A percentile compares a stretch with the other conserved stretches of the same genome.
These are phyloP conservation scores for Limnephilus lunatus DNA, from an alignment of 2,888 invertebrate genomes.

Conservation along the genomic window DNA sequence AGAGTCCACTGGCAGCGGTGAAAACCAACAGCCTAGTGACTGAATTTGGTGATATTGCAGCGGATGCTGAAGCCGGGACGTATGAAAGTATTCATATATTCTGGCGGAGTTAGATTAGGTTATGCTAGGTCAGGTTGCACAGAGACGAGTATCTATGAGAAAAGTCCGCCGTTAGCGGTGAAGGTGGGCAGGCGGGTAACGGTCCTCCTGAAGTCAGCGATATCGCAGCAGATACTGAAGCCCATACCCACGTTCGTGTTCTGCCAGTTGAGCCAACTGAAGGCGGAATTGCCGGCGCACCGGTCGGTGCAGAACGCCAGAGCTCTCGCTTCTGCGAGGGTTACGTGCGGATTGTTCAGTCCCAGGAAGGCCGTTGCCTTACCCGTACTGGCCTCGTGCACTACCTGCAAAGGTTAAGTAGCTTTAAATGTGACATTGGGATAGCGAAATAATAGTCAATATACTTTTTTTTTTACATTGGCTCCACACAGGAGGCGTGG, in stretches of 20 bases:
- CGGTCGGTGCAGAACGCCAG: slow-evolving; percentile 77
- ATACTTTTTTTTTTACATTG: too few relatives aligned
- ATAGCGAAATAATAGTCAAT: too few relatives aligned
- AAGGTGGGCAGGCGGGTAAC: slow-evolving; percentile 77
- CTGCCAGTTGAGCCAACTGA: slow-evolving; percentile 80
- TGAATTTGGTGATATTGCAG: too few relatives aligned
- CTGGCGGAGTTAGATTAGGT: too few relatives aligned
- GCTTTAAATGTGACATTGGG: too few relatives aligned
- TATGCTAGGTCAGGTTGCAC: too few relatives aligned
- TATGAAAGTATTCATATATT: too few relatives aligned
- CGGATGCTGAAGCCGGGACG: too few relatives aligned
- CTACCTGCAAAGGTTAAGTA: slow-evolving; percentile 71
- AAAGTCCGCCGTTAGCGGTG: slow-evolving; percentile 72
- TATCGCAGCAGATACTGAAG: slow-evolving; percentile 80
- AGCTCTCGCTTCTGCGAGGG: slow-evolving; percentile 70
- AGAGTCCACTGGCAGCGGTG: too few relatives aligned
- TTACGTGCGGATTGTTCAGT: slow-evolving; percentile 81
- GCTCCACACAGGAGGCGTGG: too few relatives aligned
- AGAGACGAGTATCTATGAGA: slow-evolving; percentile 67
- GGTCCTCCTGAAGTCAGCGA: slow-evolving; percentile 77
- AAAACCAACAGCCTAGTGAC: too few relatives aligned
- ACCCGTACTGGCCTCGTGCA: slow-evolving; percentile 75
- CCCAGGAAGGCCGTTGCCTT: slow-evolving; percentile 79
- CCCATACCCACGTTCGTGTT: slow-evolving; percentile 76
- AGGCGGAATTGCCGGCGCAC: slow-evolving; percentile 77